Conservation (phyloP, 2,797 vertebrate species). For the Myiotriccus ornatus region DNA sequence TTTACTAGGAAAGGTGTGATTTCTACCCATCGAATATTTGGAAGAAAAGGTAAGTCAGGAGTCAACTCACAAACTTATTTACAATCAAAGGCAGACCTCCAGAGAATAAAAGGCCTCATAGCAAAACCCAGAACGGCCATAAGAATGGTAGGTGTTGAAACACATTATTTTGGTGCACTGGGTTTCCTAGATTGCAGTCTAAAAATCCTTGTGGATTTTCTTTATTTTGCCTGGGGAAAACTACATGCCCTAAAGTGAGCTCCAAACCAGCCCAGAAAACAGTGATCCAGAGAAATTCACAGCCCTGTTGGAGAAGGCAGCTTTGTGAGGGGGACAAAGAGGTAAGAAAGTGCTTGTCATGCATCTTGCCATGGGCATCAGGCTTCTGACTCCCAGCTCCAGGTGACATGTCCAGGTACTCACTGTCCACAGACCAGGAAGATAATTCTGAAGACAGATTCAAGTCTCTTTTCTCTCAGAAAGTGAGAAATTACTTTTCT, state of each 20-base stretch:
- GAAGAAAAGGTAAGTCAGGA: neutral
- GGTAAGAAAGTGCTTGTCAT: neutral
- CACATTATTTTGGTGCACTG: neutral
- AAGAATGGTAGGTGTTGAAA: neutral
- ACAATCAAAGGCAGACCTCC: neutral
- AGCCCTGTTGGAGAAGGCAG: neutral
- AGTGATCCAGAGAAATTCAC: neutral
- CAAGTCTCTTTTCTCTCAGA: neutral
- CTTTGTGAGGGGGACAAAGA: fast-evolving
- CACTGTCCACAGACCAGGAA: neutral
- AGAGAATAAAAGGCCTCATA: neutral
- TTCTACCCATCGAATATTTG: neutral
- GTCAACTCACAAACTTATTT: neutral
- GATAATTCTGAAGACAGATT: neutral
- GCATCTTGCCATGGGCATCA: neutral
- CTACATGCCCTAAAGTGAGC: fast-evolving
- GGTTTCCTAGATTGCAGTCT: neutral
- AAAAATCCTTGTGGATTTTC: neutral
- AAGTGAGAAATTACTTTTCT: neutral
- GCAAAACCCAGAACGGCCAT: neutral
- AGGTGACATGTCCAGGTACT: neutral
- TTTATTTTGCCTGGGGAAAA: neutral
- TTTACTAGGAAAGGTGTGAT: neutral
- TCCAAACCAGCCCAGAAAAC: neutral
- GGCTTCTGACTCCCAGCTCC: neutral